These are phyloP conservation scores for Heteromormyrus szaboi DNA, from an alignment of 2,797 vertebrate species.

Conservation along the genomic window DNA sequence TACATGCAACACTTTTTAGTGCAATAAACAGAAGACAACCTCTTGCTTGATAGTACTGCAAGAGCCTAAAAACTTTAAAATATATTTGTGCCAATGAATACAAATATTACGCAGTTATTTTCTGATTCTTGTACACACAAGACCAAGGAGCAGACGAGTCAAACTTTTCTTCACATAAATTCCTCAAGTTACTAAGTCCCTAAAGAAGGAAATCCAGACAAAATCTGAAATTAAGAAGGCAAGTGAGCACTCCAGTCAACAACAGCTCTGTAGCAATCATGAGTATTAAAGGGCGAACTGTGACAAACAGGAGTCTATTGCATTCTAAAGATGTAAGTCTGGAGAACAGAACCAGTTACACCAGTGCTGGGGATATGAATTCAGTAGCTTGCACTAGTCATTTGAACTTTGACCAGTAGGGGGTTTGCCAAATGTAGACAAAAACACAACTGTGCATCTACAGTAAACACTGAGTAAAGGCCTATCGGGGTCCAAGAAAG, in stretches of 20 bases:
- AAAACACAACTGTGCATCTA: background rate
- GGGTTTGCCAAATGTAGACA: background rate
- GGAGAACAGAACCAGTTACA: background rate
- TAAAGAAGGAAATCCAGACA: background rate
- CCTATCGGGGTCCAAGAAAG: background rate
- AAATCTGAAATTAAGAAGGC: background rate
- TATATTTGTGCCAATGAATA: background rate
- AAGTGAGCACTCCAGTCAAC: background rate
- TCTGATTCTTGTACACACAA: background rate
- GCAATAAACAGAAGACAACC: background rate
- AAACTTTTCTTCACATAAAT: background rate
- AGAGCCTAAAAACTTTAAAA: background rate
- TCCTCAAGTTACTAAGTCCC: background rate
- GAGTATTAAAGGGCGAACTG: background rate
- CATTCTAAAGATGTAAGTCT: background rate
- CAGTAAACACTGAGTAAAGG: background rate
- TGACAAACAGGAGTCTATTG: background rate
- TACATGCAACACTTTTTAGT: background rate
- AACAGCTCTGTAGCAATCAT: background rate
- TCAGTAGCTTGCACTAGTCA: background rate
- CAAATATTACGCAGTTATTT: background rate
- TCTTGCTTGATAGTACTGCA: background rate
- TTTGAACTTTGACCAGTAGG: background rate
- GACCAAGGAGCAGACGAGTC: no score
- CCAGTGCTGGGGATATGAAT: background rate